Evolutionary conservation across 2,797 vertebrate species (phyloP).

Genomic region (Gambelia wislizenii): DNA sequence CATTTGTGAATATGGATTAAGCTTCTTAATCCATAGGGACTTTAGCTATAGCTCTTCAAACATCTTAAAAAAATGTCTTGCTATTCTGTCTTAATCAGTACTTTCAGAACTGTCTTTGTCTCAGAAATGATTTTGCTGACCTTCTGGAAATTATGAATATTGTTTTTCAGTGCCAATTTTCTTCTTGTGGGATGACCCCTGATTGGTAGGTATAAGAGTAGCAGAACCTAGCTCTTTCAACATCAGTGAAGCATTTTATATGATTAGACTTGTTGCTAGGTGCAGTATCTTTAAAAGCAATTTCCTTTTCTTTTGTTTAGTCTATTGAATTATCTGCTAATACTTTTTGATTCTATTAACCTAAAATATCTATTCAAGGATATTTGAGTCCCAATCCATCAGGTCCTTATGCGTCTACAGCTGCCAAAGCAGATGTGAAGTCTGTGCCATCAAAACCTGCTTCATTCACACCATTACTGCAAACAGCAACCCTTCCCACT

Average conservation of each 20-base stretch:
- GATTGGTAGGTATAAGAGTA: constrained; percentile 10
- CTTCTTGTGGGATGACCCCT: constrained; percentile 4
- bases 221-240: background rate
- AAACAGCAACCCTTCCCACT: background rate
- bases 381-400: background rate
- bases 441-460: background rate
- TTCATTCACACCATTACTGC: background rate
- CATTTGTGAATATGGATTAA: background rate
- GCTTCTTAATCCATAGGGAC: no score
- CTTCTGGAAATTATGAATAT: constrained; percentile 17
- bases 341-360: constrained; percentile 19
- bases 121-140: constrained; percentile 18
- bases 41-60: background rate
- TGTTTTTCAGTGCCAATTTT: background rate
- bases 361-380: background rate
- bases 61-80: no score
- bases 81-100: constrained; percentile 3
- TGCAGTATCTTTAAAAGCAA: constrained; percentile 1
- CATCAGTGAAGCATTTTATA: background rate
- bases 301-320: constrained; percentile 27
- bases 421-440: background rate
- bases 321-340: constrained; percentile 13
- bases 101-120: background rate
- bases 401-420: background rate
- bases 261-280: background rate